These are phyloP conservation scores for Balearica regulorum DNA, from an alignment of 2,797 vertebrate genomes.

Conservation along the genomic window DNA sequence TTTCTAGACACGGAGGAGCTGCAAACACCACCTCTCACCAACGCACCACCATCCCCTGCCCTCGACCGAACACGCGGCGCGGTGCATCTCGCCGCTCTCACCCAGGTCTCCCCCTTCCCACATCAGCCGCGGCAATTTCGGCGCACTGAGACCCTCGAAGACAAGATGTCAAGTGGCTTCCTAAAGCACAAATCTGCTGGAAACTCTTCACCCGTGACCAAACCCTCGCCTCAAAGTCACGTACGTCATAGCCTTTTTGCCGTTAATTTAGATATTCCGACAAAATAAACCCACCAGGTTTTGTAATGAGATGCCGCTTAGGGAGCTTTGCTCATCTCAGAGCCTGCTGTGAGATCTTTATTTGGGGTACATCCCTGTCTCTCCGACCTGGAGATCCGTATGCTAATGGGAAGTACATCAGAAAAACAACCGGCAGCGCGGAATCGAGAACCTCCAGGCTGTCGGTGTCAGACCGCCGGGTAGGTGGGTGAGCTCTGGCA, in stretches of 20 bases:
- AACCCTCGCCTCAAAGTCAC: not conserved
- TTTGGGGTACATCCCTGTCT: no score
- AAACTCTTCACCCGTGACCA: not conserved
- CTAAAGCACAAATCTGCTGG: not conserved
- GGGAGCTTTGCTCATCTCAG: not conserved
- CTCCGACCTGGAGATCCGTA: accelerated
- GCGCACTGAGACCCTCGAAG: not conserved
- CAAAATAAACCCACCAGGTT: not conserved
- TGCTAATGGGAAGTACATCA: not conserved
- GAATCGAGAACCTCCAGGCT: not conserved
- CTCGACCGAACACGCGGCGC: accelerated
- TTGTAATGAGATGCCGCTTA: not conserved
- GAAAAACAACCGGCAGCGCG: accelerated
- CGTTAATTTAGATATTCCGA: not conserved
- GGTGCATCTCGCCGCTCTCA: not conserved
- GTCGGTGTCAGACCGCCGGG: not conserved
- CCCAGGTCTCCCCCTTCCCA: not conserved
- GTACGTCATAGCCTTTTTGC: not conserved
- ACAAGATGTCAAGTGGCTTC: not conserved
- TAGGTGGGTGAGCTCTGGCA: not conserved
- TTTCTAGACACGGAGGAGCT: not conserved
- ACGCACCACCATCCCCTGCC: not conserved
- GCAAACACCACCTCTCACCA: not conserved
- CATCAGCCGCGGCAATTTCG: not conserved
- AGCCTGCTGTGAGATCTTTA: not conserved